Evolutionary conservation across 2,888 invertebrate species (phyloP).

Genomic region (Euspilapteryx auroguttella): DNA sequence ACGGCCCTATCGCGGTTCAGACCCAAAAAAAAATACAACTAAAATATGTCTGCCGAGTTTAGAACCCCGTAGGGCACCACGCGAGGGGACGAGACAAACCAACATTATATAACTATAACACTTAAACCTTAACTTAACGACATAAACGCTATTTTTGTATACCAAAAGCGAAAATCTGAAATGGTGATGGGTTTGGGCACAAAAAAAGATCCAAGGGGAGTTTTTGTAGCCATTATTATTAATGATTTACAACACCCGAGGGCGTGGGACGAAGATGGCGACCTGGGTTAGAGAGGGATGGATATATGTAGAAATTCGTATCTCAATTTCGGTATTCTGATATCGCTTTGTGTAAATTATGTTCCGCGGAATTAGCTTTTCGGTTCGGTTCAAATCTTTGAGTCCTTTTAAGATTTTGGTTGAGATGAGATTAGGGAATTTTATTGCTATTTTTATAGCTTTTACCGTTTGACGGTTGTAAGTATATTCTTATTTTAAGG

Average conservation of each 20-base stretch:
- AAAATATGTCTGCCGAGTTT: conserved; percentile 6
- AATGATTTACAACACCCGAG: conserved; percentile 4
- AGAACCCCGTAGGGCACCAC: conserved; percentile 3
- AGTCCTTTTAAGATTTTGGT: too few species aligned
- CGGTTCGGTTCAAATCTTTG: too few species aligned
- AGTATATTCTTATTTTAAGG: too few species aligned
- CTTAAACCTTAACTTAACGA: not conserved
- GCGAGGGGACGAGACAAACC: conserved; percentile 8
- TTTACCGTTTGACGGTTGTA: too few species aligned
- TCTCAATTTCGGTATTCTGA: too few species aligned
- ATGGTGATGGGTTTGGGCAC: not conserved
- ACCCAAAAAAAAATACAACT: conserved; percentile 3
- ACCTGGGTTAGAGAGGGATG: not conserved
- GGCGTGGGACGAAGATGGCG: conserved; percentile 1
- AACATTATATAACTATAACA: conserved; percentile 1
- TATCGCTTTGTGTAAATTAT: too few species aligned
- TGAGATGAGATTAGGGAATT: too few species aligned
- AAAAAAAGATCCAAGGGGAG: conserved; percentile 1
- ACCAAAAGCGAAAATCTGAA: too few species aligned
- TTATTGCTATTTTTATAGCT: too few species aligned
- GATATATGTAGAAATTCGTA: conserved; percentile 1
- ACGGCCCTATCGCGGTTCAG: too few species aligned
- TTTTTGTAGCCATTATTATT: conserved; percentile 6
- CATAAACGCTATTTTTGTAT: not conserved
- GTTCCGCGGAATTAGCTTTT: too few species aligned